Base-by-base conservation (phyloP, 2,113 vertebrate genomes). In the Tetraodon nigroviridis region DNA sequence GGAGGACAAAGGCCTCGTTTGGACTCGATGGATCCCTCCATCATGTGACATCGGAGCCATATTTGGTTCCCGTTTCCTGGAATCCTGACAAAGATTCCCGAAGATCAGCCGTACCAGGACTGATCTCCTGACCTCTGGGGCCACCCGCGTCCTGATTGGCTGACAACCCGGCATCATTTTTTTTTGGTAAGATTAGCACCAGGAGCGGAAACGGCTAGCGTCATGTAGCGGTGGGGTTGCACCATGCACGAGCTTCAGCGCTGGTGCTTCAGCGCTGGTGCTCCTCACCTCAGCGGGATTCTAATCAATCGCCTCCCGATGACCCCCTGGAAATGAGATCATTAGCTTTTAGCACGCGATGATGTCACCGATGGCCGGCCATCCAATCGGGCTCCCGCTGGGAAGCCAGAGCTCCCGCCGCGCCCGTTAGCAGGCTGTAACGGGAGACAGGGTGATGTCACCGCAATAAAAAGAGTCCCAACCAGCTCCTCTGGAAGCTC, bases 361-460 rank as follows among this genome's bases (percentile, higher is more conserved):
- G 77, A 86, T 81, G 84, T 84, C 83, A 89, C 59, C 51, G 74
- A 78, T 68, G 68, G 65, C 29, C 51, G 68, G 61, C 51, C 61
- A 69, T 81, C 64, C 69, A 72, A 82, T 81, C 75, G 44, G 64
- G 65, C 61, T 59, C 69, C 76, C 86, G 77, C 78, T 79, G 82
- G 79, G 84, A 82, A 76, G 72, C 53, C 1, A 1, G 58, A 41
- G 60, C 61, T 79, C 85, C 79, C 81, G 64, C 69, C 62, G 80
- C 46, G 82, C 47, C 78, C 59, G 70, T 84, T 65, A 80, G 47
- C 15, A 54, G 32, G n/a, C 45, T 75, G 82, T 87, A 86, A 88
- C 74, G 70, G 57, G 75, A 87, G 75, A 80, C 50, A 57, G 50
- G 61, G 49, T 86, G 85, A 88, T 79, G 67, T 87, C 83, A 87